Percentiles rank a stretch among this genome's conserved stretches.
Evolutionary conservation across 23 tunicate species (phyloP).

Genomic region (Ciona savignyi): DNA sequence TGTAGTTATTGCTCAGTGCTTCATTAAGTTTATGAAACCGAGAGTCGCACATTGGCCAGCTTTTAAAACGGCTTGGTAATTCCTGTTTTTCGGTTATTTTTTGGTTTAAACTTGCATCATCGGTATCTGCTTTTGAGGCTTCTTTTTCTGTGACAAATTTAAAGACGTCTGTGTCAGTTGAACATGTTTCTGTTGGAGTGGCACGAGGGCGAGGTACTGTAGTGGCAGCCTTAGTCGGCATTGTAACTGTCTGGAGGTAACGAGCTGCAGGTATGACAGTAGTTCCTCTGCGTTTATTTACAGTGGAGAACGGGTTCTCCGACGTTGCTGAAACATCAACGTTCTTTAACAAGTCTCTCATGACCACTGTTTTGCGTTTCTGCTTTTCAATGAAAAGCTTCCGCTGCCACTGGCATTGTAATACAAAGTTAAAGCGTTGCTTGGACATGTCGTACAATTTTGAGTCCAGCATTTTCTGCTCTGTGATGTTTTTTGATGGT

Average conservation of each 20-base stretch:
- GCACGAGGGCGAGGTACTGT: constrained; percentile 12
- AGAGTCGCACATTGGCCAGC: constrained; percentile 60
- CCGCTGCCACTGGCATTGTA: constrained; percentile 73
- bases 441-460: constrained; percentile 73
- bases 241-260: background rate
- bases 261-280: background rate
- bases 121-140: no score
- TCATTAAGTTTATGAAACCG: constrained; percentile 40
- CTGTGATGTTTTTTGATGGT: constrained; percentile 78
- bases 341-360: constrained; percentile 61
- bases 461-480: constrained; percentile 76
- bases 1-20: constrained; percentile 41
- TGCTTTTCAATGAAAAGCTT: constrained; percentile 75
- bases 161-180: no score
- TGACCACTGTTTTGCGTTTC: constrained; percentile 56
- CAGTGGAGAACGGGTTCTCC: constrained; percentile 16
- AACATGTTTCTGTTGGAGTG: no score
- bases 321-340: constrained; percentile 40
- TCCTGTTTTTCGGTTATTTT: no score
- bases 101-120: no score
- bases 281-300: no score
- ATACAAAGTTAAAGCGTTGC: constrained; percentile 65
- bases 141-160: no score
- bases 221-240: constrained; percentile 16
- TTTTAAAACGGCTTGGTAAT: no score